Base-by-base conservation (phyloP, 2,797 vertebrate species). In the Pachyuromys duprasi region DNA sequence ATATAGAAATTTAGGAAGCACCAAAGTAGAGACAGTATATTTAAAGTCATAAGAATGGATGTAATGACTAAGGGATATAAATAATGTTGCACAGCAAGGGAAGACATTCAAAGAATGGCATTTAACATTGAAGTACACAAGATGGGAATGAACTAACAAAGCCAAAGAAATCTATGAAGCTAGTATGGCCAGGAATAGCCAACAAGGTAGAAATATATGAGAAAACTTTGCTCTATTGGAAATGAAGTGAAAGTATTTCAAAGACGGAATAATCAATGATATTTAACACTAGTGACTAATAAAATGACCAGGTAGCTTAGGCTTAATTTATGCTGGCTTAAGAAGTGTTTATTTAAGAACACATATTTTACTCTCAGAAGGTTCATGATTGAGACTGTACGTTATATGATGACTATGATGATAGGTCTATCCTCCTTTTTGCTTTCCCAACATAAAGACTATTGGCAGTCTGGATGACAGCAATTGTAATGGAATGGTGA, bases 211-310 rank as follows among this genome's bases (percentile, higher is more conserved):
- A n/a, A 39, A 57, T 36, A 17, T 24, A n/a, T 57, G 60, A 84
- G 82, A 84, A 75, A 8, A 20, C 18, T 36, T 42, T 78, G 18
- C 22, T 84, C 26, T 83, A 31, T 57, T 84, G 39, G 70, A 83
- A 90, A 33, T 33, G 63, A 84, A 79, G 57, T 92, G 87, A 90
- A 70, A 11, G 69, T 95, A 67, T 78, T 89, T 95, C 72, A 89
- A 84, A 92, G 90, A 70, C 33, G 20, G 15, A 83, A 70, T 76
- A 31, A 49, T 57, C 78, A 57, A 67, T 92, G 49, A 82, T 67
- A 33, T 45, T 70, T n/a, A 83, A 55, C 14, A 76, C 9, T 39
- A 18, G 33, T 65, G 42, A 63, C 89, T 83, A 15, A 15, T 89
- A 83, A 92, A 78, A 55, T 78, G 55, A 78, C 33, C 65, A 42